These are phyloP conservation scores for Anoplophora glabripennis DNA, from an alignment of 1,140 invertebrate genomes.

Conservation along the genomic window DNA sequence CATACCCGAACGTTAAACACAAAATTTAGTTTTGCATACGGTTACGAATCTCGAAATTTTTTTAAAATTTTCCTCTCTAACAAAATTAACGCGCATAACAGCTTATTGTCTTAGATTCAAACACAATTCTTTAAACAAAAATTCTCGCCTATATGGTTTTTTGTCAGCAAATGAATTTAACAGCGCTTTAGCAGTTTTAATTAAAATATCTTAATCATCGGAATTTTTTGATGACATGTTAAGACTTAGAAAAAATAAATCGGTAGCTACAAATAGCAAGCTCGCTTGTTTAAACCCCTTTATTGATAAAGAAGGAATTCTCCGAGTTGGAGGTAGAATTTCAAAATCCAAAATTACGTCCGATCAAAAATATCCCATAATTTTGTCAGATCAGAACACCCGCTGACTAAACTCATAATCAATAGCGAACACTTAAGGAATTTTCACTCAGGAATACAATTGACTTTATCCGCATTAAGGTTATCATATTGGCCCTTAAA, in stretches of 20 bases:
- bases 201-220: slow-evolving; percentile 4
- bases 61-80: not conserved
- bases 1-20: not conserved
- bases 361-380: slow-evolving; percentile 37
- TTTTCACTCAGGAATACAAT: slow-evolving; percentile 24
- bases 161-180: slow-evolving; percentile 4
- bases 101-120: slow-evolving; percentile 20
- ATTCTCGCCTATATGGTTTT: not conserved
- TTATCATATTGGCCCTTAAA: slow-evolving; percentile 33
- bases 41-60: not conserved
- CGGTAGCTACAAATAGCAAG: slow-evolving; percentile 12
- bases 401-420: slow-evolving; percentile 29
- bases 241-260: not conserved
- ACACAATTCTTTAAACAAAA: not conserved
- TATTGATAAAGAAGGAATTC: slow-evolving; percentile 43
- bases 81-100: slow-evolving; percentile 3
- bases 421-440: slow-evolving; percentile 24
- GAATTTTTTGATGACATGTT: slow-evolving; percentile 9
- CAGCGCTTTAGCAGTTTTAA: not conserved
- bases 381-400: slow-evolving; percentile 27
- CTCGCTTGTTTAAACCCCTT: slow-evolving; percentile 40
- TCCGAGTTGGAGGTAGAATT: slow-evolving; percentile 49
- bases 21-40: not conserved
- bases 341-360: slow-evolving; percentile 29
- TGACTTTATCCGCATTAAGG: slow-evolving; percentile 12